These are phyloP conservation scores for Aulostomus chinensis DNA, from an alignment of 2,797 vertebrate genomes.

Conservation along the genomic window DNA sequence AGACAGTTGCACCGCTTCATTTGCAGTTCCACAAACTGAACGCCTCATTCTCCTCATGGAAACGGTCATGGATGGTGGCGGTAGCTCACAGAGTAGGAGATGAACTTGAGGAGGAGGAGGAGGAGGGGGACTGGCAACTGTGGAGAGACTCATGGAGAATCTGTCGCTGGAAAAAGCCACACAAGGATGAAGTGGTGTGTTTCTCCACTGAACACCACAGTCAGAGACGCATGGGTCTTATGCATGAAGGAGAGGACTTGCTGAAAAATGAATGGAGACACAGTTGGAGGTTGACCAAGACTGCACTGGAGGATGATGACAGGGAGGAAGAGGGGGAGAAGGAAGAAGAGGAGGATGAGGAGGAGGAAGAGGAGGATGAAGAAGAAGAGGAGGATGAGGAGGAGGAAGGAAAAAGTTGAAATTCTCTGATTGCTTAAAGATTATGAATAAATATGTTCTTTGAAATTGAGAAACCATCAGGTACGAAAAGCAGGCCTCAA, in stretches of 20 bases:
- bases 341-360: not conserved
- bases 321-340: not conserved
- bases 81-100: slow-evolving; percentile 34
- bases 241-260: not conserved
- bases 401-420: slow-evolving; percentile 3
- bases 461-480: too few species aligned
- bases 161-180: slow-evolving; percentile 25
- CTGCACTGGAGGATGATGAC: slow-evolving; percentile 3
- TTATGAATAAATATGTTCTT: too few species aligned
- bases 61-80: slow-evolving; percentile 56
- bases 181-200: slow-evolving; percentile 42
- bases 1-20: slow-evolving; percentile 25
- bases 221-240: slow-evolving; percentile 14
- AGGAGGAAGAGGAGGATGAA: not conserved
- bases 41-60: slow-evolving; percentile 56
- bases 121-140: slow-evolving; percentile 14
- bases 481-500: too few species aligned
- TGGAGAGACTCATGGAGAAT: slow-evolving; percentile 73
- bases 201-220: slow-evolving; percentile 52
- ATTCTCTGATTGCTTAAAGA: not conserved
- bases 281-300: slow-evolving; percentile 53
- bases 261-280: slow-evolving; percentile 39
- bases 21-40: slow-evolving; percentile 64
- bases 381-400: not conserved
- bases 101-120: slow-evolving; percentile 13